Evolutionary conservation across 2,797 vertebrate species (phyloP), one percentile per base, ranked within the genome.

Genomic region (Danio aesculapii): DNA sequence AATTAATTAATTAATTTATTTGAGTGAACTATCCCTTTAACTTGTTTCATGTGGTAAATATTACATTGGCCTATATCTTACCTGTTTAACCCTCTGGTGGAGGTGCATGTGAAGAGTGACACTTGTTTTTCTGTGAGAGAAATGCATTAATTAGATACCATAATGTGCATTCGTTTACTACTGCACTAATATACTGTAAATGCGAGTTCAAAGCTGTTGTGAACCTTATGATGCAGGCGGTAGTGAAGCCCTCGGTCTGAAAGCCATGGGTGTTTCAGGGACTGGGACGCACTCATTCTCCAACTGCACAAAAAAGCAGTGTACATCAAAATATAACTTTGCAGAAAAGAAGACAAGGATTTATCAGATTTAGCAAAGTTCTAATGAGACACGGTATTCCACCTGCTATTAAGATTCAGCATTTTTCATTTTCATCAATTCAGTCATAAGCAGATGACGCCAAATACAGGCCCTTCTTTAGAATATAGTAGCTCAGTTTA

Each of bases 231-330:
- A 7, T 88, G 92, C 9, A 99, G 94, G 74, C 88, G 95, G 79
- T 86, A 90, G 92, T 97, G 98, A 86, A 99, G 94, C 76, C 85
- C 93, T 84, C 87, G 92, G 88, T 98, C 96, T 69, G 96, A 96
- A 81, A 99, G 91, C 98, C 98, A 99, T 17, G 95, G 93, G 85
- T 99, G 97, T 87, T 95, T 95, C 86, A 99, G 94, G 21, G 97
- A 95, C 91, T 97, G 96, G 2, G 96, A 92, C 3, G 98, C 98
- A 50, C 97, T 98, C 94, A 99, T 96, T 88, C 98, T 96, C 98
- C 98, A 99, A 85, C 96, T 97, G 83, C 66, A 89, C 50, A 79
- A 76, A 55, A 69, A 41, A 67, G n/a, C 41, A 41, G 14, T 19
- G 19, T 62, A 59, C 44, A 55, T 71, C 16, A 55, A 76, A 52